A percentile compares a stretch with the other conserved stretches of the same genome.
These are phyloP conservation scores for Parazoanthus atlanticus DNA, from an alignment of 92 coral and sea anemone species.

Conservation along the genomic window DNA sequence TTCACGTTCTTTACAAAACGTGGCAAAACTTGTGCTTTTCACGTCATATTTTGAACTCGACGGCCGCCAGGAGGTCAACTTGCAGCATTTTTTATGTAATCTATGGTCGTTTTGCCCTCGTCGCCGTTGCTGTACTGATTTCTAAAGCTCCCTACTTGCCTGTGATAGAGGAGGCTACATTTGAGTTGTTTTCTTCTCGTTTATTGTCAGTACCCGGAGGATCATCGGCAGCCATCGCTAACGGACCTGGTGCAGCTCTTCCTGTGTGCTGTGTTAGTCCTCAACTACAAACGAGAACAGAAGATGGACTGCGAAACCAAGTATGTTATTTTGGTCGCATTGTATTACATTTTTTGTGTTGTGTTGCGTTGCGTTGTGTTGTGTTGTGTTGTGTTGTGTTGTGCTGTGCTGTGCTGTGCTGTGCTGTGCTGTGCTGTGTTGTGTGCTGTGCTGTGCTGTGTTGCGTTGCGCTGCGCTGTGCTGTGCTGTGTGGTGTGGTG, in stretches of 20 bases:
- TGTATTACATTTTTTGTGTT: not conserved
- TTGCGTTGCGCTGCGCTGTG: not conserved
- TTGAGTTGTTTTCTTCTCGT: not conserved
- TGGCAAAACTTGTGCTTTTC: too few species aligned
- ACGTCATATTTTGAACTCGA: too few species aligned
- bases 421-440: too few species aligned
- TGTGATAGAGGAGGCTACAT: not conserved
- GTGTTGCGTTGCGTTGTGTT: not conserved
- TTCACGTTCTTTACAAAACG: too few species aligned
- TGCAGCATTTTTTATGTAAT: too few species aligned
- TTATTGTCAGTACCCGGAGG: constrained; percentile 59
- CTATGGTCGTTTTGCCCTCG: too few species aligned
- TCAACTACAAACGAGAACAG: constrained; percentile 76
- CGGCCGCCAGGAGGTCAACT: too few species aligned
- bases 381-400: too few species aligned
- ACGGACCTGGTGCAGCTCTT: constrained; percentile 87
- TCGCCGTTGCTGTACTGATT: too few species aligned
- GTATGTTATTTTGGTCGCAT: constrained; percentile 26
- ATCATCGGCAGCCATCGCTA: constrained; percentile 62
- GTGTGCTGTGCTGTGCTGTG: not conserved
- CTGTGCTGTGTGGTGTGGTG: too few species aligned
- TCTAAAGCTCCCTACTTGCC: too few species aligned
- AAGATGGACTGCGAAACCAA: constrained; percentile 55
- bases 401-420: too few species aligned
- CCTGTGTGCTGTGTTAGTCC: constrained; percentile 78